phyloP scores from a whole-genome alignment of 2,113 vertebrate species.

The Stegostoma tigrinum region DNA sequence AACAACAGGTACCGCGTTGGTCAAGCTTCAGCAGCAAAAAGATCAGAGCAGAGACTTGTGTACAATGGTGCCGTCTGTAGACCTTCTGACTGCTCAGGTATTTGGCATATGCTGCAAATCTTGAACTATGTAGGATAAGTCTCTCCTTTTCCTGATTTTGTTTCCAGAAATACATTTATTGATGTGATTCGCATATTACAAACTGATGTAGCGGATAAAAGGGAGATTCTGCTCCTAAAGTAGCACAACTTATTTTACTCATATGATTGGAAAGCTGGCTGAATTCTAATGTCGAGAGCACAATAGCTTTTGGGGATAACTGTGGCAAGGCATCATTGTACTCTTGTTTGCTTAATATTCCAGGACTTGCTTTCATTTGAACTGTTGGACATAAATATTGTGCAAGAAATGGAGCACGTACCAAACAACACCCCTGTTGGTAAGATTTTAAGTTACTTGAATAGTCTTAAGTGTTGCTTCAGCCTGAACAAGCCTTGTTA shows the following conservation, averaged over 20 bases:
- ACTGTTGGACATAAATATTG: conserved; percentile 91
- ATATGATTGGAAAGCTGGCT: too few species aligned
- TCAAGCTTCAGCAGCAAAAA: conserved; percentile 42
- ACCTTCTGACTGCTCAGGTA: conserved; percentile 94
- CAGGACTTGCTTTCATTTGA: conserved; percentile 95
- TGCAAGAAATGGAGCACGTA: conserved; percentile 87
- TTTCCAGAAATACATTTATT: not conserved
- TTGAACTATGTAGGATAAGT: not conserved
- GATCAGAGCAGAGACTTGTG: conserved; percentile 71
- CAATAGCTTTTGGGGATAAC: not conserved
- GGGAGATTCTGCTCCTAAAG: not conserved
- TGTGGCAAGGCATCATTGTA: too few species aligned
- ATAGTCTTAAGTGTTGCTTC: not conserved
- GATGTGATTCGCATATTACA: not conserved
- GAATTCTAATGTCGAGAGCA: not conserved
- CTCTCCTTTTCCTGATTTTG: not conserved
- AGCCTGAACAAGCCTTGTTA: not conserved
- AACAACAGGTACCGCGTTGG: conserved; percentile 40
- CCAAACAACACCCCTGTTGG: conserved; percentile 88
- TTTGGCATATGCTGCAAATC: not conserved
- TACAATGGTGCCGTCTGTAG: conserved; percentile 73
- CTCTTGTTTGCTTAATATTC: conserved; percentile 18
- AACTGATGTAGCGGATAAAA: not conserved
- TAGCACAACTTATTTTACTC: not conserved
- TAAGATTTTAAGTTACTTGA: conserved; percentile 52